phyloP scores from a whole-genome alignment of 2,113 vertebrate species.

The Channa argus region DNA sequence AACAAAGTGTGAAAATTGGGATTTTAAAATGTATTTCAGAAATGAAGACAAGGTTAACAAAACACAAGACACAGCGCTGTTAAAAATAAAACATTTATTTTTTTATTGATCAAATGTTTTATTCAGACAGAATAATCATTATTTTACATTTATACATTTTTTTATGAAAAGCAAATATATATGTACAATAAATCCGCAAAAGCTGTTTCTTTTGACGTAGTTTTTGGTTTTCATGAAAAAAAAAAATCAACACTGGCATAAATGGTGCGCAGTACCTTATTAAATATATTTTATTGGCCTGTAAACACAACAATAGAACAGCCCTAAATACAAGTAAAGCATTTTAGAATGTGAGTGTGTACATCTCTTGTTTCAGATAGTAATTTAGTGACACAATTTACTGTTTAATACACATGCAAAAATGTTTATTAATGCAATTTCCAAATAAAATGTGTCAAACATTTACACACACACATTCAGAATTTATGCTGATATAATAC shows the following conservation, averaged over 20 bases:
- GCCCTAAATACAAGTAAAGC: constrained; percentile 5
- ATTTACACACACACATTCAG: background rate
- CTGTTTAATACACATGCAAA: background rate
- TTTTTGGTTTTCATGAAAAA: background rate
- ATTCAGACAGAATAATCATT: background rate
- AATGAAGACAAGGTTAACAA: background rate
- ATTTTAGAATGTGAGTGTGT: constrained; percentile 15
- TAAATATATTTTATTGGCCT: background rate
- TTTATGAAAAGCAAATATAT: background rate
- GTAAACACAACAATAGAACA: background rate
- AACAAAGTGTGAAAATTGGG: no score
- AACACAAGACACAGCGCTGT: constrained; percentile 15
- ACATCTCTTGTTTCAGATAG: background rate
- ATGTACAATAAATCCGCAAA: background rate
- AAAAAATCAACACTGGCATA: background rate
- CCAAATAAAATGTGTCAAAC: background rate
- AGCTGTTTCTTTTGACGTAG: background rate
- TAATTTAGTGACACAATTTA: background rate
- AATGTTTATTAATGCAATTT: background rate
- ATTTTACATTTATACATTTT: background rate
- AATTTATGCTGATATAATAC: background rate
- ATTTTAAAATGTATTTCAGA: background rate
- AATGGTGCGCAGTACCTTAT: background rate
- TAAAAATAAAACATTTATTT: background rate
- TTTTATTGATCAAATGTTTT: background rate